Evolutionary conservation across 2,888 invertebrate species (phyloP), one percentile per base, ranked within the genome.

Genomic region (Bombyx huttoni): DNA sequence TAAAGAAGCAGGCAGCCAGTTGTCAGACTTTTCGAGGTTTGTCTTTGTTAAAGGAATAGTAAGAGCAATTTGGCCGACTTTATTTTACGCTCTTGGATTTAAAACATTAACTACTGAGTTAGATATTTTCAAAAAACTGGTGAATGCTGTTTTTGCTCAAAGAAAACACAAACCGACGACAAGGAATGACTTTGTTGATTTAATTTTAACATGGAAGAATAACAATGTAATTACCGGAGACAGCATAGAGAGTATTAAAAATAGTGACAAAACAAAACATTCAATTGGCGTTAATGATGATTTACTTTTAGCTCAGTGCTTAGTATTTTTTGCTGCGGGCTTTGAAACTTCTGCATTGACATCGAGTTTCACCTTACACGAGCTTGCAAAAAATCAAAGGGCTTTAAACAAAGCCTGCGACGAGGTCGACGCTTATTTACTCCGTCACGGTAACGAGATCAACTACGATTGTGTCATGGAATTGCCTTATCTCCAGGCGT

Each of bases 261-360:
- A 33, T 12, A 56, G 56, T 1, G 58, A 52, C 0, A 58, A 52
- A 8, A 54, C 61, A 14, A 61, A 53, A 33, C 49, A 58, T 1
- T 52, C 53, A 5, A 47, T 71, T 0, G 56, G 66, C 6, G 56
- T 88, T 6, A 70, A 73, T 1, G 57, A 81, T 13, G 69, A 82
- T 7, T 67, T 89, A 51, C 56, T 90, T 13, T 74, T 79, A 0
- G 84, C 89, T 0, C 90, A 91, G 51, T 79, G 87, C 0, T 77
- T 88, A 34, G 60, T 88, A 0, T 89, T 91, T 34, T 74, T 71
- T 45, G 61, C 59, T 6, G 72, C 68, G 34, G 74, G 74, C 1
- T 73, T 58, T 50, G 72, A 74, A 52, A 71, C 74, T 0, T 67
- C 73, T 3, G 56, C 72, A 0, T 61, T 57, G 1, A 65, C 68